phyloP scores from a whole-genome alignment of 2,888 invertebrate genomes.

The Calameuta pallipes region DNA sequence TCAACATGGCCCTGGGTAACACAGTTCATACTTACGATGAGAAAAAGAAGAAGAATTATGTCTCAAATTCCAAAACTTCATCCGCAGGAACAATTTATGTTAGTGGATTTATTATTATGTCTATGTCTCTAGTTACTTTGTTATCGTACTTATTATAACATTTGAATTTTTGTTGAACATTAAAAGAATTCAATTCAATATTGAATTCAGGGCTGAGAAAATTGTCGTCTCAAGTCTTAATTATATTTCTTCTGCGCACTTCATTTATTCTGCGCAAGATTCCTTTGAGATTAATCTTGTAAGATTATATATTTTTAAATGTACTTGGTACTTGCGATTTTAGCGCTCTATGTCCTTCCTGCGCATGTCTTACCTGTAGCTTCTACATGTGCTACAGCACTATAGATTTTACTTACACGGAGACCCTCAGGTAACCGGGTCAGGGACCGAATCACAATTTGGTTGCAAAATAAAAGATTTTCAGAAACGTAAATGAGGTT shows the following conservation, averaged over 20 bases:
- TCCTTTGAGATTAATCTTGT: background rate
- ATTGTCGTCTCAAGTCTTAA: background rate
- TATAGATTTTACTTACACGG: no score
- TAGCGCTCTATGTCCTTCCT: no score
- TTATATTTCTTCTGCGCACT: background rate
- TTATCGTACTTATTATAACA: background rate
- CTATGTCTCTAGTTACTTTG: background rate
- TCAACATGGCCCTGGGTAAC: slow-evolving; percentile 73
- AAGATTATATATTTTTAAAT: background rate
- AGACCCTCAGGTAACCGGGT: no score
- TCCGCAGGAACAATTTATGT: background rate
- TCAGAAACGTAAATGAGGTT: no score
- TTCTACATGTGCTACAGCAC: no score
- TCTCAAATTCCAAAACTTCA: background rate
- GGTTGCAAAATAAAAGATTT: no score
- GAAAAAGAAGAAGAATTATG: background rate
- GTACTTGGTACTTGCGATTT: no score
- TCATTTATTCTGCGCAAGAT: background rate
- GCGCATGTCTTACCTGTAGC: no score
- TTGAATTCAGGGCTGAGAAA: background rate
- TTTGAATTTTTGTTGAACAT: background rate
- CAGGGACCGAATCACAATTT: no score
- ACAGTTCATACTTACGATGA: background rate
- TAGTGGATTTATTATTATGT: background rate
- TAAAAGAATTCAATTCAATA: background rate